A percentile compares a stretch with the other conserved stretches of the same genome.
These are phyloP conservation scores for Asarcornis scutulata DNA, from an alignment of 2,113 vertebrate species.

Conservation along the genomic window DNA sequence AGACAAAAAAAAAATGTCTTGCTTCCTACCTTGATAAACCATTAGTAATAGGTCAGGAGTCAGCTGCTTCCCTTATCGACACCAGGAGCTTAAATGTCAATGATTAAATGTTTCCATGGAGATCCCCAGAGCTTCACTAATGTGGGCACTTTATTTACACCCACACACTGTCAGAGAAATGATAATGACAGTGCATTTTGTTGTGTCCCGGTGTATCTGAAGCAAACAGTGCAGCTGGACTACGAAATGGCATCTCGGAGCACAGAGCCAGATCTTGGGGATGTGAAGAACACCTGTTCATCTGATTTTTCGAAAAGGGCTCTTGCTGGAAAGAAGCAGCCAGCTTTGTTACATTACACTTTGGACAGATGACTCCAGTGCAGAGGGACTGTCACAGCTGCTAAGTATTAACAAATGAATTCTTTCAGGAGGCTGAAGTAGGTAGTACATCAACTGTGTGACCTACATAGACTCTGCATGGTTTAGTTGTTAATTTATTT, in stretches of 20 bases:
- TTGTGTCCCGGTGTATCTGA: slow-evolving; percentile 12
- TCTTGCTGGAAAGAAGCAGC: background rate
- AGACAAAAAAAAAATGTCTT: background rate
- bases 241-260: background rate
- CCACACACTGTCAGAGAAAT: slow-evolving; percentile 38
- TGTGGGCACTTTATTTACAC: slow-evolving; percentile 65
- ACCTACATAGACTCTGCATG: background rate
- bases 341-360: background rate
- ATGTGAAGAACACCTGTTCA: background rate
- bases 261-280: background rate
- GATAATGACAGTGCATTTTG: slow-evolving; percentile 14
- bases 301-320: background rate
- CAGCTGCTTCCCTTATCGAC: slow-evolving; percentile 44
- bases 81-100: slow-evolving; percentile 70
- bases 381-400: background rate
- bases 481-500: background rate
- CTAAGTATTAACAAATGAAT: slow-evolving; percentile 35
- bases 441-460: background rate
- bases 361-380: background rate
- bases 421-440: background rate
- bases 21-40: slow-evolving; percentile 38
- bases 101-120: slow-evolving; percentile 77
- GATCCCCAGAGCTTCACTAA: slow-evolving; percentile 61
- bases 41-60: slow-evolving; percentile 61
- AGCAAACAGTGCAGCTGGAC: slow-evolving; percentile 52